Percentiles rank a stretch among this genome's conserved stretches.
These are phyloP conservation scores for Ailuropoda melanoleuca DNA, from an alignment of 2,113 vertebrate genomes.

Conservation along the genomic window DNA sequence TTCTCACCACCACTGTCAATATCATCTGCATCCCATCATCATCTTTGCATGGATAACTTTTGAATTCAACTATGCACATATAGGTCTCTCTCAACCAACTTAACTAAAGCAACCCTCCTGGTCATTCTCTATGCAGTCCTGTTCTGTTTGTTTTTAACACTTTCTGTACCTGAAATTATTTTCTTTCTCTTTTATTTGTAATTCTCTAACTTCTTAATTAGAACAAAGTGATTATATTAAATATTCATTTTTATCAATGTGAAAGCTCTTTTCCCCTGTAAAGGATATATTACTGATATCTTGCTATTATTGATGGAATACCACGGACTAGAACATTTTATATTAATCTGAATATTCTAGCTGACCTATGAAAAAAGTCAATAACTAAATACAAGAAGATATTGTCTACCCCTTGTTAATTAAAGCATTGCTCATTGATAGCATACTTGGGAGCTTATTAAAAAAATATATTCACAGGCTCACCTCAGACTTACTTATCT, in stretches of 20 bases:
- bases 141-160: background rate
- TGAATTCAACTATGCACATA: background rate
- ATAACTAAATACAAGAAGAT: background rate
- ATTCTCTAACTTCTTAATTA: slow-evolving; percentile 15
- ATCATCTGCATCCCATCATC: background rate
- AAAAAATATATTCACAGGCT: background rate
- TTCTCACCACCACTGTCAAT: background rate
- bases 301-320: background rate
- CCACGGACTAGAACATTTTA: background rate
- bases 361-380: background rate
- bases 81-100: background rate
- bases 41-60: background rate
- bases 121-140: background rate
- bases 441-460: background rate
- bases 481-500: background rate
- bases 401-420: background rate
- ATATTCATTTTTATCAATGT: slow-evolving; percentile 4
- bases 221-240: background rate
- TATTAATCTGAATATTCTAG: slow-evolving; percentile 19
- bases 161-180: slow-evolving; percentile 31
- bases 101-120: background rate
- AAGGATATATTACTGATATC: background rate
- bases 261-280: background rate
- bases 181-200: slow-evolving; percentile 31
- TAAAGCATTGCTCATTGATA: background rate